A percentile compares a stretch with the other conserved stretches of the same genome.
Evolutionary conservation across 2,888 invertebrate genomes (phyloP).

Genomic region (Stratiomys singularior): DNA sequence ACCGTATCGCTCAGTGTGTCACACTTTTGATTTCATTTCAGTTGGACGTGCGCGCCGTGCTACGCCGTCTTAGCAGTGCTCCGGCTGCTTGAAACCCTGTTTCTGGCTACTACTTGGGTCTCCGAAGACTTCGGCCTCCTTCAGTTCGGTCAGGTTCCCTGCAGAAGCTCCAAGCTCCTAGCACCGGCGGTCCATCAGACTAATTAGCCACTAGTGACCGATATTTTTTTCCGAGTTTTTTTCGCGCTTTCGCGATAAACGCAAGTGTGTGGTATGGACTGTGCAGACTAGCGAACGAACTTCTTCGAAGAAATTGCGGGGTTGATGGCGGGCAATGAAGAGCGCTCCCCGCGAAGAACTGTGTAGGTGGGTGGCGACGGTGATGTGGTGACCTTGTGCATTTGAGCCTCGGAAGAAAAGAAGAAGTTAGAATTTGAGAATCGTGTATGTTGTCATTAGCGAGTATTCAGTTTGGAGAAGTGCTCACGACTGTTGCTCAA

Average conservation of each 20-base stretch:
- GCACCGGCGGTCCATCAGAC: neutral
- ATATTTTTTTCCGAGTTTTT: slow-evolving; percentile 26
- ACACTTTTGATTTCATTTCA: slow-evolving; percentile 45
- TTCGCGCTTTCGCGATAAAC: slow-evolving; percentile 10
- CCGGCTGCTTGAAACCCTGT: neutral
- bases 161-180: slow-evolving; percentile 10
- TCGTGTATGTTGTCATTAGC: slow-evolving; percentile 28
- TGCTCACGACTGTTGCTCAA: slow-evolving; percentile 19
- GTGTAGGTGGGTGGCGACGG: slow-evolving; percentile 41
- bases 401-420: slow-evolving; percentile 38
- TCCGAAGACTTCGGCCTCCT: slow-evolving; percentile 17
- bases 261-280: neutral
- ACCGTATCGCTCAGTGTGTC: slow-evolving; percentile 41
- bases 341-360: slow-evolving; percentile 17
- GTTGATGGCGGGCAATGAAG: slow-evolving; percentile 24
- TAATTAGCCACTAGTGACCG: slow-evolving; percentile 33
- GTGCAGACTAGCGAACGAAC: neutral
- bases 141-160: neutral
- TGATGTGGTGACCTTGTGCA: slow-evolving; percentile 35
- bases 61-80: slow-evolving; percentile 21
- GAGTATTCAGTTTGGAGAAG: neutral
- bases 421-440: slow-evolving; percentile 33
- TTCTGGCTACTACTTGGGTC: neutral
- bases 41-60: slow-evolving; percentile 43
- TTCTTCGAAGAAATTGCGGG: slow-evolving; percentile 18